Evolutionary conservation across 2,888 invertebrate genomes (phyloP).

Genomic region (Hemicrepidius hirtus): DNA sequence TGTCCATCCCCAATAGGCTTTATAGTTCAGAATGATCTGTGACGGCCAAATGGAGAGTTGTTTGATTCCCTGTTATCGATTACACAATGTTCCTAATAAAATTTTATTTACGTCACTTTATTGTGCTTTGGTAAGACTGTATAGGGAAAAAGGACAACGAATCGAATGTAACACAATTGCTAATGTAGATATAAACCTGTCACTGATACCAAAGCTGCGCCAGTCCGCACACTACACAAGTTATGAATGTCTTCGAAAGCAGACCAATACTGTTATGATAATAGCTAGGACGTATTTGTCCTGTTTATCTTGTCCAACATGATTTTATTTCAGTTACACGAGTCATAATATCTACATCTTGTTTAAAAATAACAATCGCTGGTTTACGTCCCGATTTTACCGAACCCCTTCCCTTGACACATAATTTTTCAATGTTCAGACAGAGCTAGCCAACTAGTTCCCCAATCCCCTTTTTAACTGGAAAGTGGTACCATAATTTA

Average conservation of each 20-base stretch:
- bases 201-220: constrained; percentile 7
- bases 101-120: constrained; percentile 5
- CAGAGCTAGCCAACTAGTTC: too few species aligned
- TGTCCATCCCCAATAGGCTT: constrained; percentile 38
- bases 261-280: constrained; percentile 25
- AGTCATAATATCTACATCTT: neutral
- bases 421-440: too few species aligned
- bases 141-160: neutral
- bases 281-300: constrained; percentile 18
- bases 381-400: too few species aligned
- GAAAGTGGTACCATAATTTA: too few species aligned
- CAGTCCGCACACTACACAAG: constrained; percentile 11
- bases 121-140: neutral
- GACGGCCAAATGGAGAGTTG: constrained; percentile 40
- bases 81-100: constrained; percentile 6
- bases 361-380: too few species aligned
- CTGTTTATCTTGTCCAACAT: neutral
- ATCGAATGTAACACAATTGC: neutral
- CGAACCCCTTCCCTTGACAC: too few species aligned
- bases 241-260: constrained; percentile 17
- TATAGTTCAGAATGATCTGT: constrained; percentile 51
- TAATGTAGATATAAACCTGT: constrained; percentile 9
- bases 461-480: too few species aligned
- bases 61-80: constrained; percentile 51
- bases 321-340: constrained; percentile 10